Conservation (phyloP, 1,140 invertebrate genomes). For the Psix sp. region DNA sequence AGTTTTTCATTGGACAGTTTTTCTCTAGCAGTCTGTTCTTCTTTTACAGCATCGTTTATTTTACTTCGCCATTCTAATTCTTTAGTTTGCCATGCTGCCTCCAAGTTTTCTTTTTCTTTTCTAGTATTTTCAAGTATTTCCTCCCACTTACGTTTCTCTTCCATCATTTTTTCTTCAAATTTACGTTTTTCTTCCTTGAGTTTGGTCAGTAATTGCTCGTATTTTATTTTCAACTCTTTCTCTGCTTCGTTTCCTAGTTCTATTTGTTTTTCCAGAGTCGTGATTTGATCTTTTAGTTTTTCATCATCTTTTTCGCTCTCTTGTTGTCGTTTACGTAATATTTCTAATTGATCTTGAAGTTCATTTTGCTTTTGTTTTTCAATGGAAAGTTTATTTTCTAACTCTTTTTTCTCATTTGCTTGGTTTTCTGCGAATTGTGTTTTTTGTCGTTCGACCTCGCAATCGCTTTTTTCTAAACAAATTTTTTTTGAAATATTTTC, state of each 20-base stretch:
- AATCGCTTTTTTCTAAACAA: conserved; percentile 66
- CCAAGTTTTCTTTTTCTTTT: conserved; percentile 73
- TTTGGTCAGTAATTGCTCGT: conserved; percentile 74
- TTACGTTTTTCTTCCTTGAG: conserved; percentile 75
- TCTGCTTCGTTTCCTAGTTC: conserved; percentile 73
- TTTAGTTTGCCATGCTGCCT: conserved; percentile 72
- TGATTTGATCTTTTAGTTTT: conserved; percentile 71
- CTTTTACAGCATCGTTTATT: conserved; percentile 70
- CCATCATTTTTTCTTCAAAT: conserved; percentile 75
- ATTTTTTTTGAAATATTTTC: conserved; percentile 67
- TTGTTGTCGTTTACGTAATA: conserved; percentile 69
- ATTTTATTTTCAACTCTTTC: conserved; percentile 73
- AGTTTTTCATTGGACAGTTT: conserved; percentile 73
- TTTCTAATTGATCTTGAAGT: conserved; percentile 74
- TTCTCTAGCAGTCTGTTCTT: conserved; percentile 76
- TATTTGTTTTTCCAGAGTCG: conserved; percentile 74
- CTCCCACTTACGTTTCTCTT: conserved; percentile 76
- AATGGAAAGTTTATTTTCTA: conserved; percentile 71
- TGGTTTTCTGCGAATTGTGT: conserved; percentile 76
- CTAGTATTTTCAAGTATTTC: conserved; percentile 74
- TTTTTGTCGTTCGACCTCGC: conserved; percentile 72
- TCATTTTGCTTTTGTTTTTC: conserved; percentile 77
- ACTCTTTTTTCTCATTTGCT: conserved; percentile 71
- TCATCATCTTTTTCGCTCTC: conserved; percentile 70
- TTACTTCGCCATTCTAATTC: conserved; percentile 67